These are phyloP conservation scores for Cyclophora albipunctata DNA, from an alignment of 2,888 invertebrate genomes.

Conservation along the genomic window DNA sequence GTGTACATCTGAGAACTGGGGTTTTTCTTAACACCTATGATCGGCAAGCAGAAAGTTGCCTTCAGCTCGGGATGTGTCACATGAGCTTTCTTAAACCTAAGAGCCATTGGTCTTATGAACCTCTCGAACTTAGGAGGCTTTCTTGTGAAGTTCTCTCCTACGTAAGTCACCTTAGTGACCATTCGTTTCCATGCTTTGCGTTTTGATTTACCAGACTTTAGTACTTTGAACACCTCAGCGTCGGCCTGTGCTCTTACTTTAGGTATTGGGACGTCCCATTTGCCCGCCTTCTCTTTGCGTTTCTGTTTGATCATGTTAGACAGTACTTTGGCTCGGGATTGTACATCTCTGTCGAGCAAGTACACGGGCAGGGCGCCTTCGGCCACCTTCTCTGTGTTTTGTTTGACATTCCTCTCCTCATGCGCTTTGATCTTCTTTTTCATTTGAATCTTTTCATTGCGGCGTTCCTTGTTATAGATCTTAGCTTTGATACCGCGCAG, in stretches of 20 bases:
- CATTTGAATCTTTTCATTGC: conserved; percentile 99
- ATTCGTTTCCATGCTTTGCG: conserved; percentile 99
- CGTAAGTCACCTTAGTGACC: conserved; percentile 99
- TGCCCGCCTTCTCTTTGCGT: conserved; percentile 98
- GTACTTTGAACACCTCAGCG: conserved; percentile 95
- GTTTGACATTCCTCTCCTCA: conserved; percentile 94
- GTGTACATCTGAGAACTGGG: conserved; percentile 98
- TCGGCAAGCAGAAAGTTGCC: conserved; percentile 97
- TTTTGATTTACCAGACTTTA: conserved; percentile 93
- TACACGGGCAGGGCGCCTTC: conserved; percentile 97
- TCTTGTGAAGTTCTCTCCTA: conserved; percentile 98
- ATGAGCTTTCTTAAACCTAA: conserved; percentile 97
- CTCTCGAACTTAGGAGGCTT: conserved; percentile 99
- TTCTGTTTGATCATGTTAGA: conserved; percentile 99
- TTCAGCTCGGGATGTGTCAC: conserved; percentile 99
- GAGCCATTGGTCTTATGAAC: conserved; percentile 97
- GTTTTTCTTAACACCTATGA: conserved; percentile 99
- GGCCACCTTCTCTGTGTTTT: conserved; percentile 87
- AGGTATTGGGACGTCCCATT: conserved; percentile 99
- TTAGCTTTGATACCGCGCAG: conserved; percentile 98
- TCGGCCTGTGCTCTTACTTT: conserved; percentile 98
- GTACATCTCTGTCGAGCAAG: conserved; percentile 96
- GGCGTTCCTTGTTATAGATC: conserved; percentile 95
- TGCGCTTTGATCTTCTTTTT: conserved; percentile 98
- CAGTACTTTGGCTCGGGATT: conserved; percentile 94